Base-by-base conservation (phyloP, 2,113 vertebrate species). In the Cephalopterus ornatus region DNA sequence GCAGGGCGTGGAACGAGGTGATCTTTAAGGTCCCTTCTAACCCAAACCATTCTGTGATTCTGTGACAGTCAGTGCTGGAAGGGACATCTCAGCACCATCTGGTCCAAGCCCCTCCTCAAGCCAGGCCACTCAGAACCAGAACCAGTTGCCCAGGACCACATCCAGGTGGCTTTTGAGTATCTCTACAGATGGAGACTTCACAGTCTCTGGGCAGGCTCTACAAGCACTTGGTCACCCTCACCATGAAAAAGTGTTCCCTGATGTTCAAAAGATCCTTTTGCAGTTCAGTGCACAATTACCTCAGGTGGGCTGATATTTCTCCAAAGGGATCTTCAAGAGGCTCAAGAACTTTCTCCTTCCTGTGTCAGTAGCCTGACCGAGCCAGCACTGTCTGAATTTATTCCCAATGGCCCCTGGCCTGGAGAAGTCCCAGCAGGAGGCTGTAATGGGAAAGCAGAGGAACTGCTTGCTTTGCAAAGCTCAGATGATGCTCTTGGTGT, bases 341-440 rank as follows among this genome's bases (percentile, higher is more conserved):
- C 26, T 41, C 5, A 1, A 12, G 39, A 6, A 18, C 42, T 39
- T 32, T 27, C 13, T 7, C 14, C 5, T 50, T 11, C 11, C 20
- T 12, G 8, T 11, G 11, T 23, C 20, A 42, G 22, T 2, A 18
- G 16, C 50, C 65, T 7, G 21, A 55, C 30, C 24, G 15, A 13
- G 9, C 1, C 11, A 11, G 22, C 0, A 0, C 9, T 26, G 17
- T 15, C 56, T 22, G 1, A 0, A 1, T 12, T 26, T 39, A 21
- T 42, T 58, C 23, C 46, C 11, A 8, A 5, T 10, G 20, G 17
- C 6, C 5, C 12, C 11, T 35, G 27, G 23, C 42, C 37, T 24
- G 21, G 14, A 30, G 41, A 15, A 18, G 9, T 23, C 50, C 42
- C 61, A 23, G 55, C 28, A 19, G 19, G 22, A 65, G 39, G 35